phyloP scores from a whole-genome alignment of 2,113 vertebrate species.

The Sylvietta virens region DNA sequence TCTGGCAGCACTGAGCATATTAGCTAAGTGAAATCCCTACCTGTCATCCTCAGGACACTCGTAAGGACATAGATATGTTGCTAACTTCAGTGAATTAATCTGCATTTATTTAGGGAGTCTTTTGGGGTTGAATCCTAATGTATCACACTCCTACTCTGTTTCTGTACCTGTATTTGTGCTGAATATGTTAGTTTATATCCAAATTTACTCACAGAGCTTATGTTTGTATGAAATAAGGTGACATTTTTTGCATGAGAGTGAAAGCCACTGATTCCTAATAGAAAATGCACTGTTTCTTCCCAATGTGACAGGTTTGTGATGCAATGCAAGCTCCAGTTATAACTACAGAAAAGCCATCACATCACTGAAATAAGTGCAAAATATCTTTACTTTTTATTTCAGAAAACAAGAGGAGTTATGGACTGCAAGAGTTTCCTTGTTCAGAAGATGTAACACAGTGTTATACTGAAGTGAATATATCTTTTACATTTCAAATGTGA shows the following conservation, averaged over 20 bases:
- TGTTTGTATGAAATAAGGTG: neutral
- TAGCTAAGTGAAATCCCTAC: neutral
- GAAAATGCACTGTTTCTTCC: neutral
- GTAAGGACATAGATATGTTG: neutral
- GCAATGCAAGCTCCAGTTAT: neutral
- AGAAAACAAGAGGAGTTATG: neutral
- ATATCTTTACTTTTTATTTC: neutral
- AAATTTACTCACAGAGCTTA: neutral
- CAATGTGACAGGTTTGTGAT: neutral
- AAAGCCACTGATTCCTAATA: neutral
- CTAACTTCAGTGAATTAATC: neutral
- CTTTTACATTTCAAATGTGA: neutral
- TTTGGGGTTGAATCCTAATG: neutral
- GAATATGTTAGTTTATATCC: neutral
- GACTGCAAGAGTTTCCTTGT: neutral
- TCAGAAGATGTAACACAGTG: neutral
- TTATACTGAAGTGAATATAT: slow-evolving; percentile 8
- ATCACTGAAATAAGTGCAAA: neutral
- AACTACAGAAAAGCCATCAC: neutral
- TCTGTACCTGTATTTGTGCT: neutral
- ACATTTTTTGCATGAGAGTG: neutral
- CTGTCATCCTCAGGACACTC: neutral
- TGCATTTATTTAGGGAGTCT: neutral
- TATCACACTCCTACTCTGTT: neutral
- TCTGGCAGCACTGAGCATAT: neutral